Percentiles rank a stretch among this genome's conserved stretches.
These are phyloP conservation scores for Callinectes sapidus DNA, from an alignment of 2,888 invertebrate genomes.

Conservation along the genomic window DNA sequence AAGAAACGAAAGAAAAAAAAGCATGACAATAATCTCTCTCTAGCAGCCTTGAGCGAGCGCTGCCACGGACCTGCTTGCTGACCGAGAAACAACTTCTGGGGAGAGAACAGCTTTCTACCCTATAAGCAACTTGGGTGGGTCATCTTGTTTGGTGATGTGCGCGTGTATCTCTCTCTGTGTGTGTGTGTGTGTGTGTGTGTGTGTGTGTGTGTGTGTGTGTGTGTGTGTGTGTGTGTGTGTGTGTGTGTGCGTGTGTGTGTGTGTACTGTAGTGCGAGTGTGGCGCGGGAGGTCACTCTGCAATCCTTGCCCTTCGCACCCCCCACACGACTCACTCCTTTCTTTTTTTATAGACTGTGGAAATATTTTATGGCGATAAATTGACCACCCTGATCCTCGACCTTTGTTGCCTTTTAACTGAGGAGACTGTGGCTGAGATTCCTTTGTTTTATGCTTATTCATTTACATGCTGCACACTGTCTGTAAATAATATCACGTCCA, in stretches of 20 bases:
- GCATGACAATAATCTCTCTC: neutral
- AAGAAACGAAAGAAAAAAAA: neutral
- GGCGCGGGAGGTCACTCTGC: neutral
- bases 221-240: constrained; percentile 7
- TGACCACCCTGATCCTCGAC: constrained; percentile 16
- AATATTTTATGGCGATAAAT: constrained; percentile 28
- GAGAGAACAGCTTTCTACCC: constrained; percentile 31
- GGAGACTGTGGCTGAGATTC: neutral
- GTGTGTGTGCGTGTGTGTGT: constrained; percentile 17
- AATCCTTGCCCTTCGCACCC: constrained; percentile 14
- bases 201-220: constrained; percentile 10
- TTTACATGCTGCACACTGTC: neutral
- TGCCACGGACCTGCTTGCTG: constrained; percentile 13
- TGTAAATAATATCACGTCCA: neutral
- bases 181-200: constrained; percentile 19
- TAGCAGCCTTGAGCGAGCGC: constrained; percentile 18
- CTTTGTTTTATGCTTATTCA: neutral
- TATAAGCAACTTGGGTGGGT: constrained; percentile 1
- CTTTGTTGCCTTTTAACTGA: neutral
- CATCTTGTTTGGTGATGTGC: constrained; percentile 18
- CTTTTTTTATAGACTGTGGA: constrained; percentile 13
- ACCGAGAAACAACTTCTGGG: constrained; percentile 34
- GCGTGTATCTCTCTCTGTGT: neutral
- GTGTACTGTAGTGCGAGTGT: neutral
- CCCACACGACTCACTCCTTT: constrained; percentile 18